Percentiles rank a stretch among this genome's conserved stretches.
These are phyloP conservation scores for Scomber scombrus DNA, from an alignment of 2,113 vertebrate genomes.

Conservation along the genomic window DNA sequence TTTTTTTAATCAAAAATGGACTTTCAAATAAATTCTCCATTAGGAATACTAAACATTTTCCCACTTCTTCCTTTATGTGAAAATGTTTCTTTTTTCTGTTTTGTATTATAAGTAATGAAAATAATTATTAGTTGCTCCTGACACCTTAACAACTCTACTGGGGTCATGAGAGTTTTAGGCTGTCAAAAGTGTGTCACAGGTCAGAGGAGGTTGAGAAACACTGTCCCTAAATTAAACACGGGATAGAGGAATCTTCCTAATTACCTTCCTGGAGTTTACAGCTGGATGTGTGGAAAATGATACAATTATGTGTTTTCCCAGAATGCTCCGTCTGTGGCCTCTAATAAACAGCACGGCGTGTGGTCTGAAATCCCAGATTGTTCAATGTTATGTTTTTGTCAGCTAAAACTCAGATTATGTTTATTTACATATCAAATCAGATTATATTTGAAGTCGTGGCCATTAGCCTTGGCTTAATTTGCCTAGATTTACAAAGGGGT, in stretches of 20 bases:
- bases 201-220: neutral
- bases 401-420: conserved; percentile 33
- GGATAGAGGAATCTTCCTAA: conserved; percentile 37
- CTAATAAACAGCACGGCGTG: conserved; percentile 52
- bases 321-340: conserved; percentile 61
- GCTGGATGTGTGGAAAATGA: conserved; percentile 54
- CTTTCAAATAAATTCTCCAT: too few species aligned
- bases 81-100: too few species aligned
- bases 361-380: conserved; percentile 34
- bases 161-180: conserved; percentile 4
- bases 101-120: neutral
- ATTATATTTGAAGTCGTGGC: conserved; percentile 9
- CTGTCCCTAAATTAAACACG: conserved; percentile 12
- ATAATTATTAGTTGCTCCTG: neutral
- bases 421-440: conserved; percentile 40
- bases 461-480: conserved; percentile 34
- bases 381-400: conserved; percentile 20
- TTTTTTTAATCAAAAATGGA: too few species aligned
- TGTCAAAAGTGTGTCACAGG: neutral
- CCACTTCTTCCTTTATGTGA: too few species aligned
- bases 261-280: conserved; percentile 52
- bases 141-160: neutral
- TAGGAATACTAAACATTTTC: neutral
- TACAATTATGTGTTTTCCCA: conserved; percentile 62
- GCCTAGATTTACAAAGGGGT: neutral